Evolutionary conservation across 92 coral and sea anemone species (phyloP).

Genomic region (Pocillopora grandis): DNA sequence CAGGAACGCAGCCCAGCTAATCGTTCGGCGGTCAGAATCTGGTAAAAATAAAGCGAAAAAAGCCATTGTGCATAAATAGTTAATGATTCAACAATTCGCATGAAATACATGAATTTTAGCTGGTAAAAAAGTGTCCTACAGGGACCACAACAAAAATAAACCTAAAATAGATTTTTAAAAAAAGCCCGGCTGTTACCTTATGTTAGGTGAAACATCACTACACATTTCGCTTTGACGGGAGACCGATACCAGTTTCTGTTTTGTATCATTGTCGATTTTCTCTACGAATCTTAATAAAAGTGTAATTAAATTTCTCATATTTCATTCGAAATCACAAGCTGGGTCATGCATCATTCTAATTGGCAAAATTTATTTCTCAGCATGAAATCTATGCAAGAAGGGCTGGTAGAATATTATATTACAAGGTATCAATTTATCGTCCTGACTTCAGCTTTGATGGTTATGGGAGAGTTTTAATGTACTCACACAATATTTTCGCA

Average conservation of each 20-base stretch:
- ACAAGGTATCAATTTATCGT: constrained; percentile 8
- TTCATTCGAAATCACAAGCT: neutral
- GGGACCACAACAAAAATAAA: neutral
- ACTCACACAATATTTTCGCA: neutral
- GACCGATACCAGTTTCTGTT: too few relatives aligned
- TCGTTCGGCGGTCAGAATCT: neutral
- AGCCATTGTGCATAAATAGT: constrained; percentile 19
- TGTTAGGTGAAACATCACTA: too few relatives aligned
- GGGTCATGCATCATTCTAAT: neutral
- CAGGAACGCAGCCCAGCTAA: neutral
- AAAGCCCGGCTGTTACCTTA: neutral
- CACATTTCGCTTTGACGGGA: too few relatives aligned
- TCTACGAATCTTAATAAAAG: too few relatives aligned
- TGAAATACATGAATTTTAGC: neutral
- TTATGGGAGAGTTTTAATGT: neutral
- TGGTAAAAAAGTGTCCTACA: constrained; percentile 14
- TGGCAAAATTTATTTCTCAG: constrained; percentile 17
- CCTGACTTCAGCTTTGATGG: neutral
- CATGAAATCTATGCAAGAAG: neutral
- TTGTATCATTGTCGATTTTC: too few relatives aligned
- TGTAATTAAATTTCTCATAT: neutral
- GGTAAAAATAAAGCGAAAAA: neutral
- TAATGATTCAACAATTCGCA: constrained; percentile 12
- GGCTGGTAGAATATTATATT: neutral
- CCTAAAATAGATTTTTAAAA: neutral